Evolutionary conservation across 2,797 vertebrate species (phyloP), one percentile per base, ranked within the genome.

Genomic region (Heterohyrax brucei): DNA sequence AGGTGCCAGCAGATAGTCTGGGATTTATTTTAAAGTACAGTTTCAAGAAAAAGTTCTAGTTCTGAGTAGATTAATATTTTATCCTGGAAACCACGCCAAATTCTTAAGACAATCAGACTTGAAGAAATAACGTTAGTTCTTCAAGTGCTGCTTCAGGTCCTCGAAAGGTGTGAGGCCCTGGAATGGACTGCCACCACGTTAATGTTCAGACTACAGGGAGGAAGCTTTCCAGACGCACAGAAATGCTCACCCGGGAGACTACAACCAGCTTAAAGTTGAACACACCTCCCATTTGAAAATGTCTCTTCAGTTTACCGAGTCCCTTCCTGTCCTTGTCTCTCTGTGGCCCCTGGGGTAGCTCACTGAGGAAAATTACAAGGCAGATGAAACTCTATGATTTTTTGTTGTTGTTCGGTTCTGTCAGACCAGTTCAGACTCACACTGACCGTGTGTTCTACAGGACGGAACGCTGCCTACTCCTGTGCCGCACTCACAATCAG

Each of bases 21-120:
- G 77, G 68, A 91, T 87, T 93, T 80, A 89, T 87, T 89, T 95
- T 92, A 89, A 93, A 76, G 73, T 16, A 80, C 85, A 93, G 80
- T 89, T 95, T 90, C 73, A 79, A 89, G 68, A 70, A n/a, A 95
- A 95, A 80, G 92, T 85, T 44, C 33, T 73, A 33, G n/a, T 76
- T 97, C 28, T n/a, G 68, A 46, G 66, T 21, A 30, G 86, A 96
- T 97, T 96, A 88, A 70, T 50, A 85, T 79, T 91, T 96, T 84
- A 96, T 82, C 89, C 80, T 76, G 64, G 46, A 95, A 76, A 94
- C 72, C 75, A 81, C 93, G 89, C 68, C 95, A 83, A 94, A 83
- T 76, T 87, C 83, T 86, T 48, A 39, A n/a, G 94, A 96, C 87
- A 93, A 91, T 82, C 86, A 94, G 87, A 87, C 93, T 95, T 95